Evolutionary conservation across 1,140 invertebrate genomes (phyloP).

Genomic region (Achroia grisella): DNA sequence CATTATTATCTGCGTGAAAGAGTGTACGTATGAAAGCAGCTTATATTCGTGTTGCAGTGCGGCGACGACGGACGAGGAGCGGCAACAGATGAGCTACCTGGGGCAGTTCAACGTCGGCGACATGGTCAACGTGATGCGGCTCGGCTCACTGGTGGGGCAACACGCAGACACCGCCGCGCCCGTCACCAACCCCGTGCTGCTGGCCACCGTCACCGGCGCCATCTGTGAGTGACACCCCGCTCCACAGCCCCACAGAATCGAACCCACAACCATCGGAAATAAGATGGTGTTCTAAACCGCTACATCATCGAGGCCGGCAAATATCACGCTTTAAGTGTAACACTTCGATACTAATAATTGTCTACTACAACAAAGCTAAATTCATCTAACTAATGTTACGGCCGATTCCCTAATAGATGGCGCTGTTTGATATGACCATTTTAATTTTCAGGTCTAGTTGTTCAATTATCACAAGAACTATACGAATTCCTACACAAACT

Average conservation of each 20-base stretch:
- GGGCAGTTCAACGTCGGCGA: conserved; percentile 97
- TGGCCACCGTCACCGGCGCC: conserved; percentile 64
- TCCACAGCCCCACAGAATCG: too few species aligned
- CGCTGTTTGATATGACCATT: too few species aligned
- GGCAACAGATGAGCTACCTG: conserved; percentile 94
- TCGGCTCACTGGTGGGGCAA: conserved; percentile 96
- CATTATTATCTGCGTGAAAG: too few species aligned
- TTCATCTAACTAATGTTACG: too few species aligned
- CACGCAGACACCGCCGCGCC: conserved; percentile 91
- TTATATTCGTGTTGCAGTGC: conserved; percentile 80
- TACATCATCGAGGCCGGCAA: too few species aligned
- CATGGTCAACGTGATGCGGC: conserved; percentile 97
- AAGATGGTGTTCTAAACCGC: too few species aligned
- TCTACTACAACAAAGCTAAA: too few species aligned
- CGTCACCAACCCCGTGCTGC: conserved; percentile 88
- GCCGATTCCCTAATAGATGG: too few species aligned
- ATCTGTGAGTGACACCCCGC: conserved; percentile 27
- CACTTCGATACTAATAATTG: too few species aligned
- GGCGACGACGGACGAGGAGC: conserved; percentile 96
- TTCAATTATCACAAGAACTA: conserved; percentile 91
- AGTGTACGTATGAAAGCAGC: too few species aligned
- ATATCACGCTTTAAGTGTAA: too few species aligned
- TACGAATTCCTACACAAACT: conserved; percentile 91
- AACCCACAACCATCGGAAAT: too few species aligned
- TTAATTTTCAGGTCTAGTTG: conserved; percentile 84